Base-by-base conservation (phyloP, 2,113 vertebrate genomes). In the Microcebus ravelobensis region DNA sequence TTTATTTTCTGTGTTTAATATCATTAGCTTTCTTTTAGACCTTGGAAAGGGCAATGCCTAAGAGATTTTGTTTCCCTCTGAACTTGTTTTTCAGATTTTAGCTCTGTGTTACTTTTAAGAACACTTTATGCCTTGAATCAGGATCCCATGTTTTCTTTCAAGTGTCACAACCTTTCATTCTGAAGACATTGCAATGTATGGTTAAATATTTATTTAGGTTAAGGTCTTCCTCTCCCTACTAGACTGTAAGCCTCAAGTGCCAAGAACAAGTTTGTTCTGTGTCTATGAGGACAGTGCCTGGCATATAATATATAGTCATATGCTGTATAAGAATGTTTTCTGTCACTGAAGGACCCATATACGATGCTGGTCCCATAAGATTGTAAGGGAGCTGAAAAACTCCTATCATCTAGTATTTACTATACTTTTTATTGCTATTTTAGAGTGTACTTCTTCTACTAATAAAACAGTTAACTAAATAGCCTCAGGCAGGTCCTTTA, bases 121-220 rank as follows among this genome's bases (percentile, higher is more conserved):
- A 82, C 5, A 92, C 57, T 90, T 86, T 83, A 15, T 71, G 23
- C 21, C 18, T 23, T 36, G 61, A 34, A 87, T 93, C 77, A 79
- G 48, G 80, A 87, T 90, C 74, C n/a, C 10, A 27, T 81, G n/a
- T 74, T 74, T 48, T 92, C 36, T 83, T 65, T 89, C 25, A 55
- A 57, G 29, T 65, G 29, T 90, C 21, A 48, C 85, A 23, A 39
- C 23, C 14, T 87, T 85, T 61, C 55, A 52, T 73, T 88, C 34
- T 92, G 59, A 86, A 89, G 42, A 65, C 42, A 17, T 71, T 59
- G 65, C 8, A 77, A 34, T 76, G 94, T 81, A 76, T 91, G 89
- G 55, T 91, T 45, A 68, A 80, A 36, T 95, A 42, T 86, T 92
- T 81, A 48, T 94, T 83, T 91, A 89, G 68, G 17, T 87, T 90